Base-by-base conservation (phyloP, 2,113 vertebrate species). In the Plestiodon gilberti region DNA sequence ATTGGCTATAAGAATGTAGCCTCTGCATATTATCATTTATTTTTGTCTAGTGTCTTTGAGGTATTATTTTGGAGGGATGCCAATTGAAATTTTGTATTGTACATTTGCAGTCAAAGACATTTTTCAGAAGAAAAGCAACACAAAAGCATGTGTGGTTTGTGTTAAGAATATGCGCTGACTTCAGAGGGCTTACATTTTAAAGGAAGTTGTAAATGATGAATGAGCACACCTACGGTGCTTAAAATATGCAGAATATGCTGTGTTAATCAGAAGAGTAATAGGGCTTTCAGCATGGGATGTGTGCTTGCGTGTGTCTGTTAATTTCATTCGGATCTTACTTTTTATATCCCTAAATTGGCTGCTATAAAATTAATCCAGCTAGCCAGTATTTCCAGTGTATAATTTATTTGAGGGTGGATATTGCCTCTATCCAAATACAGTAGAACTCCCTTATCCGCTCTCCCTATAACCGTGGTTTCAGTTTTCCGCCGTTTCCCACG, bases 161-260 rank as follows among this genome's bases (percentile, higher is more conserved):
- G 84, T 90, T 94, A 92, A 92, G 92, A 90, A 91, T 94, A 89
- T 88, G 89, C 88, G 81, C 93, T 89, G 65, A 78, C 91, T 93
- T 95, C 87, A 87, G 89, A 90, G 91, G 33, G 5, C 18, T 38
- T 71, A 48, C 17, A 57, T 57, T 57, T 90, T 91, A 89, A 88
- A 92, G 88, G 74, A 81, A 93, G 90, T 91, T 91, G 93, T 90
- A 92, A 91, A 93, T 87, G 90, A 92, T 93, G 91, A 94, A 94
- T 94, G 91, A 83, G 93, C 92, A 90, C 84, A 75, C 89, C 91
- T 91, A 93, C 71, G 90, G 92, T 92, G 85, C 91, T 90, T 89
- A 91, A 94, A 91, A 90, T 89, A 83, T 91, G 91, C 40, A 78
- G 55, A 88, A 22, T 80, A 88, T 88, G 88, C 90, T 94, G 84